Evolutionary conservation across 1,140 invertebrate genomes (phyloP), one percentile per base, ranked within the genome.

Genomic region (Carcinoscorpius rotundicauda): DNA sequence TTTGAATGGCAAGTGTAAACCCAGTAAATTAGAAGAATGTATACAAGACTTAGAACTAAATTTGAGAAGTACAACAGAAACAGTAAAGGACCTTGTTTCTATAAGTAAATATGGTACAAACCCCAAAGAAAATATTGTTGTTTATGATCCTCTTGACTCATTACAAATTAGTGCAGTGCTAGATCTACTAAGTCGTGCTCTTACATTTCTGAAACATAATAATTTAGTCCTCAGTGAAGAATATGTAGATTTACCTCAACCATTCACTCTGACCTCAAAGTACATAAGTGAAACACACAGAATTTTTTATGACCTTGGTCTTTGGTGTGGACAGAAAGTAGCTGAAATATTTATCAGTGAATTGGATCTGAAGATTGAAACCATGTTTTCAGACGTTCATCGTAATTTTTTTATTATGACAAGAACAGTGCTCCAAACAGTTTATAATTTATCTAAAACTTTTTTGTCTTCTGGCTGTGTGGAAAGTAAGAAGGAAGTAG

Each of bases 11-110:
- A 72, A 80, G 64, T 78, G 76, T 62, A 76, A 73, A 64, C 75
- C 77, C 68, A 82, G 79, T 10, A 78, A 83, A 67, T 76, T 93
- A 51, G 83, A 85, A 74, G 82, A 81, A 64, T 84, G 87, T 73
- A 81, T 92, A 60, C 79, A 77, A 68, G 75, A 79, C 6, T 77
- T 97, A 62, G 92, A 97, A 76, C 79, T 75, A 3, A 87, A 84
- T 4, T 86, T 86, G 73, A 81, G 84, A 58, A 79, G 84, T 4
- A 77, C 80, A 69, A 86, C 86, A 48, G 86, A 89, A 76, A 87
- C 87, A 57, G 85, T 86, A n/a, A 87, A 84, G 75, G 86, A 92
- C 73, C 84, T 91, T 68, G 82, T 88, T 51, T 87, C 87, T 6
- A 79, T 88, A 68, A 80, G 90, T 72, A 81, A 85, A 73, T 87